These are phyloP conservation scores for Ursus arctos DNA, from an alignment of 2,113 vertebrate genomes.

Conservation along the genomic window DNA sequence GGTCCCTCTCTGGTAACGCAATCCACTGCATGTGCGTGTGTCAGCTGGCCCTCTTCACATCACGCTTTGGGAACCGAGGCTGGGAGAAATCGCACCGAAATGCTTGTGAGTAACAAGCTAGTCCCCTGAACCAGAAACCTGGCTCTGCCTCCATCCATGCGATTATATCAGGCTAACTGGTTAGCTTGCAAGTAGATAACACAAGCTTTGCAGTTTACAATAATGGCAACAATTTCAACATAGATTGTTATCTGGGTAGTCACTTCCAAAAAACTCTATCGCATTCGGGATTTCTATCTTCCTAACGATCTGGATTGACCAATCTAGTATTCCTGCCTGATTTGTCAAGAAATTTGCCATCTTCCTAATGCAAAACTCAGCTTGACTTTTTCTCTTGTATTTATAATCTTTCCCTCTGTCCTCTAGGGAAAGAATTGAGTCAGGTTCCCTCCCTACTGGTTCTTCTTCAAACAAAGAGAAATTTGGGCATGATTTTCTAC, in stretches of 20 bases:
- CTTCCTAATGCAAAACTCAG: background rate
- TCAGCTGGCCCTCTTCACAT: background rate
- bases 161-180: no score
- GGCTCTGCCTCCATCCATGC: background rate
- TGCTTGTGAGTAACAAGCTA: background rate
- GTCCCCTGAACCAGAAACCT: background rate
- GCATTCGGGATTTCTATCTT: background rate
- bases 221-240: background rate
- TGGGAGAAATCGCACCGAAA: background rate
- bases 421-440: background rate
- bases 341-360: background rate
- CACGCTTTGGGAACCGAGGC: background rate
- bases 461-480: conserved; percentile 23
- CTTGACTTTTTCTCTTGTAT: background rate
- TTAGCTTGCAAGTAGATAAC: background rate
- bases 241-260: background rate
- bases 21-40: no score
- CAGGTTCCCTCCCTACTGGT: background rate
- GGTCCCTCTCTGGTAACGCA: background rate
- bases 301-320: background rate
- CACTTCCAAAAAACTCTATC: background rate
- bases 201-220: background rate
- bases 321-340: background rate
- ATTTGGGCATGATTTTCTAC: background rate
- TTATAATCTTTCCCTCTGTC: background rate